Percentiles rank a stretch among this genome's conserved stretches.
These are phyloP conservation scores for Barbus barbus DNA, from an alignment of 2,113 vertebrate species.

Conservation along the genomic window DNA sequence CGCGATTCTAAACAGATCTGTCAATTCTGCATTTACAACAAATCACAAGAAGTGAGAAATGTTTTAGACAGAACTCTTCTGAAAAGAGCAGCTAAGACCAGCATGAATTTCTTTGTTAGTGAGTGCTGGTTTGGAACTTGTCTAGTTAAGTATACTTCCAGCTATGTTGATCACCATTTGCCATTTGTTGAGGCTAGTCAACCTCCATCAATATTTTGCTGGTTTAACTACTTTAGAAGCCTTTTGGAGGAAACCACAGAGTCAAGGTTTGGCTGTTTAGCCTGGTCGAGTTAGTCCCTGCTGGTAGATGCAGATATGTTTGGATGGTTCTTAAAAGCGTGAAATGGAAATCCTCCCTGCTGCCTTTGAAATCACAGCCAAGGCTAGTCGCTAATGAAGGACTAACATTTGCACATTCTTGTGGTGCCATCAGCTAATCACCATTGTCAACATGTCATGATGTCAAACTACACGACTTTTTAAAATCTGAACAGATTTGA, in stretches of 20 bases:
- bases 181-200: neutral
- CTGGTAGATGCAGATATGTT: constrained; percentile 5
- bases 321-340: neutral
- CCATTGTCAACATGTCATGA: neutral
- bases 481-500: neutral
- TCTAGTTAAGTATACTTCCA: neutral
- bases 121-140: neutral
- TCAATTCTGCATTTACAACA: neutral
- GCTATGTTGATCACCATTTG: neutral
- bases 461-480: neutral
- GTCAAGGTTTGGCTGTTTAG: neutral
- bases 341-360: neutral
- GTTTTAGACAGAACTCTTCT: neutral
- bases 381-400: neutral
- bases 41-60: neutral
- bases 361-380: neutral
- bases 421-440: neutral
- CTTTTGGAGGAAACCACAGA: neutral
- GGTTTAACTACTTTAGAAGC: neutral
- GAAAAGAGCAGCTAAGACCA: neutral
- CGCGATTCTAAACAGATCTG: neutral
- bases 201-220: neutral
- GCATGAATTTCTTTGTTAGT: neutral
- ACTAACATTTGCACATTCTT: neutral
- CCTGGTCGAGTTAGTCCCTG: neutral